These are phyloP conservation scores for Sturmia bella DNA, from an alignment of 2,888 invertebrate species.

Conservation along the genomic window DNA sequence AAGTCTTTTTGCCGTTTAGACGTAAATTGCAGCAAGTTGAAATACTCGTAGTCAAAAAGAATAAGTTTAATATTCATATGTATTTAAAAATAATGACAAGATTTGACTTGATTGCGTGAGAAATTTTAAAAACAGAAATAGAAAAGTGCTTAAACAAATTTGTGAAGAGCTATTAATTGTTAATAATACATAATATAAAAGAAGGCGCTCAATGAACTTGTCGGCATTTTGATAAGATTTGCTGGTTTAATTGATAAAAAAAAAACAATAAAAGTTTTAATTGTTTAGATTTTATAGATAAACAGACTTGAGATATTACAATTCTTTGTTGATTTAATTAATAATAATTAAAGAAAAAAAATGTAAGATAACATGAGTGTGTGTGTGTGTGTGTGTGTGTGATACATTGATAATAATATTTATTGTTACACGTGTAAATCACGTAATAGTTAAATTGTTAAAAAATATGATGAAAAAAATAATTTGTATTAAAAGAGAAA, in stretches of 20 bases:
- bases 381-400: too few species aligned
- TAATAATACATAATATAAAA: not conserved
- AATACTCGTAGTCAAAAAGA: not conserved
- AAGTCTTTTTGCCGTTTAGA: not conserved
- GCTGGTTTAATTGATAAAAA: conserved; percentile 24
- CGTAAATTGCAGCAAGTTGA: not conserved
- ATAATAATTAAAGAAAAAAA: too few species aligned
- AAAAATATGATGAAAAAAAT: too few species aligned
- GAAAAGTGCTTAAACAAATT: too few species aligned
- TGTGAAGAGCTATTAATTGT: not conserved
- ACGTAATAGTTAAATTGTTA: too few species aligned
- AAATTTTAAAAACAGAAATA: too few species aligned
- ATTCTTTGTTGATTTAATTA: too few species aligned
- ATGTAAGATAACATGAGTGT: too few species aligned
- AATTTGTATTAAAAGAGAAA: too few species aligned
- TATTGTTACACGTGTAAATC: too few species aligned
- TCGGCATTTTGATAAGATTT: conserved; percentile 15
- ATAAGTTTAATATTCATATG: not conserved
- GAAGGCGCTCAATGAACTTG: conserved; percentile 6
- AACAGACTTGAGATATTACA: too few species aligned
- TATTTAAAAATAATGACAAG: not conserved
- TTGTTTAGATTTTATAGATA: conserved; percentile 16
- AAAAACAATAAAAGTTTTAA: not conserved
- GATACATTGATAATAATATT: not conserved
- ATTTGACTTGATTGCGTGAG: too few species aligned